A percentile compares a stretch with the other conserved stretches of the same genome.
These are phyloP conservation scores for Bufo bufo DNA, from an alignment of 2,113 vertebrate species.

Conservation along the genomic window DNA sequence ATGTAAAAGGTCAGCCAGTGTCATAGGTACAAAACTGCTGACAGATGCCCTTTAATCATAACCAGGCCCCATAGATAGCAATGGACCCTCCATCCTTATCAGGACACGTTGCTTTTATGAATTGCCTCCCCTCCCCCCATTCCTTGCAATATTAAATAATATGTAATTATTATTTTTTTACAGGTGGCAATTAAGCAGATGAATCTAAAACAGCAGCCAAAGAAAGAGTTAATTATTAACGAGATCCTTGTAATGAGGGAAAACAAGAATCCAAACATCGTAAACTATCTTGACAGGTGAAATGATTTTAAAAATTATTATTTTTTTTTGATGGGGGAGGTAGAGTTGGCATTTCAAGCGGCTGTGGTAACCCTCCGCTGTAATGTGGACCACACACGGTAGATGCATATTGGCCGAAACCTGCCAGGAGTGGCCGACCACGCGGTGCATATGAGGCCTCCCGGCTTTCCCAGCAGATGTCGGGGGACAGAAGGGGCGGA, in stretches of 20 bases:
- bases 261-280: slow-evolving; percentile 98
- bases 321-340: background rate
- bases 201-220: slow-evolving; percentile 97
- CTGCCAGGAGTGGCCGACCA: too few species aligned
- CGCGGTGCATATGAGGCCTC: too few species aligned
- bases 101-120: background rate
- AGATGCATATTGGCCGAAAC: too few species aligned
- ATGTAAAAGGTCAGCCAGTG: too few species aligned
- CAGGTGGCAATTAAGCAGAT: slow-evolving; percentile 98
- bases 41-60: too few species aligned
- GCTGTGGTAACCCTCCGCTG: too few species aligned
- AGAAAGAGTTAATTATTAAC: slow-evolving; percentile 97
- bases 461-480: too few species aligned
- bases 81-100: too few species aligned
- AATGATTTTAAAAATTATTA: background rate
- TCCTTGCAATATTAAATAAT: background rate
- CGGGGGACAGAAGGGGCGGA: too few species aligned
- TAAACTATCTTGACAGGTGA: slow-evolving; percentile 98
- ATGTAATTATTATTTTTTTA: slow-evolving; percentile 44
- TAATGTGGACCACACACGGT: too few species aligned
- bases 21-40: too few species aligned
- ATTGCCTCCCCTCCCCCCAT: background rate
- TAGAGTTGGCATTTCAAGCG: background rate
- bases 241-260: slow-evolving; percentile 99
- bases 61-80: too few species aligned